These are phyloP conservation scores for Sebastes baramenuke DNA, from an alignment of 2,797 vertebrate species.

Conservation along the genomic window DNA sequence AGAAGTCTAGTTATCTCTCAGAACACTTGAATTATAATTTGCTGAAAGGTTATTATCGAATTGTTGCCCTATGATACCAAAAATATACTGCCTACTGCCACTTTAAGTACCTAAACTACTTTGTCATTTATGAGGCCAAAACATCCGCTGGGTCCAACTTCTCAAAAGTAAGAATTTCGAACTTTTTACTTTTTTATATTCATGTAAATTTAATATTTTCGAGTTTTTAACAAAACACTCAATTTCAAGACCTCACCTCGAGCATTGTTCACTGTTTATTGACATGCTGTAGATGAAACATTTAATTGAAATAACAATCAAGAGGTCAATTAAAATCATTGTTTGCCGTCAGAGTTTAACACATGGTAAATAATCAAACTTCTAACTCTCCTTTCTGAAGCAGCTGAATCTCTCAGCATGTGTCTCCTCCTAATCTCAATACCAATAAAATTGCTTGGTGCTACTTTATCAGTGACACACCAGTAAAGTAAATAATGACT, in stretches of 20 bases:
- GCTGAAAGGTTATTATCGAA: no score
- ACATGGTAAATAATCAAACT: not conserved
- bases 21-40: no score
- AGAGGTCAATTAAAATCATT: not conserved
- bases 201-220: not conserved
- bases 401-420: constrained; percentile 16
- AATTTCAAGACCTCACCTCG: not conserved
- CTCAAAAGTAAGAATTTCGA: not conserved
- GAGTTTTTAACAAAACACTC: not conserved
- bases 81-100: no score
- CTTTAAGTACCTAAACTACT: not conserved
- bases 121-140: not conserved
- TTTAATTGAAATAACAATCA: not conserved
- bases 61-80: no score
- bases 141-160: not conserved
- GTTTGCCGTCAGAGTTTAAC: not conserved
- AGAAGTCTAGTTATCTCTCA: no score
- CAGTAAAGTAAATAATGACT: constrained; percentile 65
- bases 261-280: no score
- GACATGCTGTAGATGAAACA: not conserved
- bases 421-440: constrained; percentile 48
- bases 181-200: not conserved
- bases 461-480: constrained; percentile 45
- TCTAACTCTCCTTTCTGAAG: constrained; percentile 34
- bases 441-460: constrained; percentile 50